Conservation (phyloP, 2,888 invertebrate genomes). For the Hetaerina titia region DNA sequence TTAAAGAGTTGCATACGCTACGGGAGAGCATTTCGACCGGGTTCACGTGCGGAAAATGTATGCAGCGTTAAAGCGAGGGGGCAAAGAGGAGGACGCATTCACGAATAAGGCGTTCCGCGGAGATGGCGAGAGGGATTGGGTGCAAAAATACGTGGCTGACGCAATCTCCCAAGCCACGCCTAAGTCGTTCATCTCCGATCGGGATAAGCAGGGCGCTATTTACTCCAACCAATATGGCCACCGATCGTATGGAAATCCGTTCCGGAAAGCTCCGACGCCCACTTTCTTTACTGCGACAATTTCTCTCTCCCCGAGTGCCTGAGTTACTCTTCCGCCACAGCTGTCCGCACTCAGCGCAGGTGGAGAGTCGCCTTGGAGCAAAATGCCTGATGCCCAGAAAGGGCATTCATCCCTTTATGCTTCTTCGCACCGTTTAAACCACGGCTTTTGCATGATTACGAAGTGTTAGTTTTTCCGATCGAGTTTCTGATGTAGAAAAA, state of each 20-base stretch:
- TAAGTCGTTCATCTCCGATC: conserved; percentile 3
- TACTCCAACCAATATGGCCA: background rate
- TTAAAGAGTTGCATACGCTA: background rate
- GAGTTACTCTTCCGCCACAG: background rate
- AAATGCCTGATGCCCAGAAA: background rate
- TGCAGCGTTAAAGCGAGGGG: background rate
- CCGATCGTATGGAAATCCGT: background rate
- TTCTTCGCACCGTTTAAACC: background rate
- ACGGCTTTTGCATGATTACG: background rate
- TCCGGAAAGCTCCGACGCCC: background rate
- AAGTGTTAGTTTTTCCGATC: background rate
- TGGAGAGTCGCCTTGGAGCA: background rate
- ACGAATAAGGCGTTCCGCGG: conserved; percentile 15
- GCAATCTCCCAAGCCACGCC: conserved; percentile 12
- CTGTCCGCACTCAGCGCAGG: background rate
- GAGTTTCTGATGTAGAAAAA: background rate
- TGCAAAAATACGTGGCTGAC: conserved; percentile 22
- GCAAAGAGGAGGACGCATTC: background rate
- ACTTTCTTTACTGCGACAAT: background rate
- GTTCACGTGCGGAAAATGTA: background rate
- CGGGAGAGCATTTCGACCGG: background rate
- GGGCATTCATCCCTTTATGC: background rate
- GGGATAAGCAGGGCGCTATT: background rate
- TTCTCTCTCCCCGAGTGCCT: background rate
- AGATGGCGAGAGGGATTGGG: background rate